These are phyloP conservation scores for Nannospalax galili DNA, from an alignment of 2,113 vertebrate genomes.

Conservation along the genomic window DNA sequence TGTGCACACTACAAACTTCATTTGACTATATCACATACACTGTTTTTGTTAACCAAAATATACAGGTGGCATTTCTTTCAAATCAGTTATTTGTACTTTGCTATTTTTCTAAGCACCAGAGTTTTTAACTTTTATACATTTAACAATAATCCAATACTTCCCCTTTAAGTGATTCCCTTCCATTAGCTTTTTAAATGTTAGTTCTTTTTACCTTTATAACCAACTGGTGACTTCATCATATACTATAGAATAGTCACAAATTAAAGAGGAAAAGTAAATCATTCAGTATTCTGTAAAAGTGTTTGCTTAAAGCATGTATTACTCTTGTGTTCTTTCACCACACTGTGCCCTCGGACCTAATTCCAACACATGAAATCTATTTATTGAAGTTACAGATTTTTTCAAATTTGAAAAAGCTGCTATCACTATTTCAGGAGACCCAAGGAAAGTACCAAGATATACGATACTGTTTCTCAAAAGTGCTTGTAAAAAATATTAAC, in stretches of 20 bases:
- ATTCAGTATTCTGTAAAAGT: conserved; percentile 29
- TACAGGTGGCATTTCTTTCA: conserved; percentile 25
- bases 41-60: conserved; percentile 37
- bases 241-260: background rate
- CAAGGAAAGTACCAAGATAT: conserved; percentile 65
- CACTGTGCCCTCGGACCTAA: background rate
- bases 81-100: conserved; percentile 33
- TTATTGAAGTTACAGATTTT: conserved; percentile 39
- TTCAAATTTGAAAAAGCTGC: conserved; percentile 55
- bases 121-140: conserved; percentile 43
- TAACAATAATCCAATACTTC: conserved; percentile 29
- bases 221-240: background rate
- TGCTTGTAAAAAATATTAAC: conserved; percentile 54
- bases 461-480: conserved; percentile 37
- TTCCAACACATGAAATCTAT: conserved; percentile 41
- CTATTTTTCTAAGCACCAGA: conserved; percentile 23
- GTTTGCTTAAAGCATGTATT: background rate
- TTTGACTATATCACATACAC: background rate
- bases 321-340: background rate
- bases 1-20: conserved; percentile 14
- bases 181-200: conserved; percentile 12
- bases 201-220: conserved; percentile 28
- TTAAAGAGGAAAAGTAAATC: background rate
- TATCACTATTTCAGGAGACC: conserved; percentile 37
- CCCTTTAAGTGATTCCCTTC: background rate